Conservation (phyloP, 2,797 vertebrate genomes). For the Dermochelys coriacea region DNA sequence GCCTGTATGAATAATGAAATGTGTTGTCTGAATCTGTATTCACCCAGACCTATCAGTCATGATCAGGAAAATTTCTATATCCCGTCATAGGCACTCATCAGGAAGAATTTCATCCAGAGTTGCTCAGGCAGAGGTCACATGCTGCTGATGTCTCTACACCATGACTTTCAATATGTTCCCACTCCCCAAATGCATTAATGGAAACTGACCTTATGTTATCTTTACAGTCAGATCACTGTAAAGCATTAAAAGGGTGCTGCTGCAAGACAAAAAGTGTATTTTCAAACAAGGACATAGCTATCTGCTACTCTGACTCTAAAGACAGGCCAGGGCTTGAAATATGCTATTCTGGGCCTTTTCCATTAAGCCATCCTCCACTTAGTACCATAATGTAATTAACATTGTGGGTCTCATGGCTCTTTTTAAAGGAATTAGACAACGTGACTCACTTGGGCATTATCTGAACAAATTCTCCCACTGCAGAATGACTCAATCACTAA, state of each 20-base stretch:
- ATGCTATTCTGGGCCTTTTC: conserved; percentile 72
- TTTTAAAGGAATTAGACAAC: conserved; percentile 83
- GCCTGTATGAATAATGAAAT: conserved; percentile 32
- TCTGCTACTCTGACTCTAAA: conserved; percentile 38
- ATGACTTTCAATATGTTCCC: neutral
- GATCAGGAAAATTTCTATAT: conserved; percentile 27
- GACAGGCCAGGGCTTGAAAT: conserved; percentile 37
- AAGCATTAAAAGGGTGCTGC: neutral
- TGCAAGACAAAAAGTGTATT: neutral
- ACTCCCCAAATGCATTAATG: conserved; percentile 41
- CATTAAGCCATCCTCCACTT: conserved; percentile 76
- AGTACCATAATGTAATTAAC: conserved; percentile 83
- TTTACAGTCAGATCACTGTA: conserved; percentile 19
- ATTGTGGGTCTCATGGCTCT: conserved; percentile 80
- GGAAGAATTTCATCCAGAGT: conserved; percentile 7
- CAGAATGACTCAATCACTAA: conserved; percentile 84
- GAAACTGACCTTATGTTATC: neutral
- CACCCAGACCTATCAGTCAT: conserved; percentile 40
- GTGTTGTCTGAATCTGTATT: conserved; percentile 4
- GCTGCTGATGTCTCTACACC: neutral
- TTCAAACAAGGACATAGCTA: conserved; percentile 19
- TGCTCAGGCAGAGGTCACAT: neutral
- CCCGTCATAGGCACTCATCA: neutral
- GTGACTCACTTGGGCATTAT: conserved; percentile 84
- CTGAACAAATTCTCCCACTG: conserved; percentile 76